Conservation (phyloP, 2,888 invertebrate genomes). For the Platycheirus rosarum region DNA sequence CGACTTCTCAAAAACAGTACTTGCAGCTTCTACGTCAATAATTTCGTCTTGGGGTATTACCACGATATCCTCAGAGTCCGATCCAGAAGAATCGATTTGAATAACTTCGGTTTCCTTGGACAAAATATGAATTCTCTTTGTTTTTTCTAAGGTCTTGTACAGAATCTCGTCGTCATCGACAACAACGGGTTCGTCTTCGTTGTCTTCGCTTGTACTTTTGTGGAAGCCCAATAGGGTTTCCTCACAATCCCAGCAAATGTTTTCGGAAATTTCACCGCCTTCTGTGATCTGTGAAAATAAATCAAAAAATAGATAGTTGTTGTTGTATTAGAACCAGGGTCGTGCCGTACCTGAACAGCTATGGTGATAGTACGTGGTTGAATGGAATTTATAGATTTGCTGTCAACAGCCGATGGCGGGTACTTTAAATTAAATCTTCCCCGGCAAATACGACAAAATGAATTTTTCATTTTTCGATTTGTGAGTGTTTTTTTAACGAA, state of each 20-base stretch:
- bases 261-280: conserved; percentile 62
- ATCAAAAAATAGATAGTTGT: conserved; percentile 36
- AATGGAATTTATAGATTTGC: conserved; percentile 52
- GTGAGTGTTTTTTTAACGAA: background rate
- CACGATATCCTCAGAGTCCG: conserved; percentile 57
- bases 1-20: conserved; percentile 5
- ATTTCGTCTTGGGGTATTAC: conserved; percentile 46
- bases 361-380: conserved; percentile 58
- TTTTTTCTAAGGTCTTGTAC: conserved; percentile 57
- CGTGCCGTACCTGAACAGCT: conserved; percentile 54
- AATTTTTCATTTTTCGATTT: conserved; percentile 66
- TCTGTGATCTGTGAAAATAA: conserved; percentile 46
- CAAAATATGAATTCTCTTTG: conserved; percentile 34
- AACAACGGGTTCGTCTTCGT: conserved; percentile 51
- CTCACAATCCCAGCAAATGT: conserved; percentile 71
- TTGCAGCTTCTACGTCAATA: conserved; percentile 54
- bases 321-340: conserved; percentile 21
- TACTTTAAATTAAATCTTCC: conserved; percentile 70
- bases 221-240: conserved; percentile 60
- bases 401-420: conserved; percentile 66
- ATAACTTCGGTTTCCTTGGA: conserved; percentile 50
- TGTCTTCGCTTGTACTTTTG: conserved; percentile 58
- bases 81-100: conserved; percentile 63
- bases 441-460: conserved; percentile 69
- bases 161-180: conserved; percentile 71